Evolutionary conservation across 1,140 invertebrate genomes (phyloP).

Genomic region (Acromyrmex charruanus): DNA sequence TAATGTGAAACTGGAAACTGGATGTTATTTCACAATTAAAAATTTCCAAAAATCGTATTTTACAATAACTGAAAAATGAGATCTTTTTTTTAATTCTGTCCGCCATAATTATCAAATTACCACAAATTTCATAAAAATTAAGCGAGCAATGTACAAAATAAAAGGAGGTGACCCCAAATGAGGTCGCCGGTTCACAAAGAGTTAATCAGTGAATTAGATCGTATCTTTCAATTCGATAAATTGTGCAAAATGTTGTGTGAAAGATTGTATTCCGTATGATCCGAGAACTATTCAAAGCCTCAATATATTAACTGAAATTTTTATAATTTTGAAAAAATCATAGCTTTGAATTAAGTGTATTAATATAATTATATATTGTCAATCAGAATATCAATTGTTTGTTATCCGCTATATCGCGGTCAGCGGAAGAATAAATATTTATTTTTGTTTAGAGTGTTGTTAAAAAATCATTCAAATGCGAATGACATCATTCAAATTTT

Average conservation of each 20-base stretch:
- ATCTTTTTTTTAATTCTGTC: too few relatives aligned
- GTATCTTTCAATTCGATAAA: neutral
- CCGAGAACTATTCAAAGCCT: neutral
- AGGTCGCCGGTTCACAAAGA: too few relatives aligned
- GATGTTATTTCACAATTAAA: too few relatives aligned
- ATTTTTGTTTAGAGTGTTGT: slow-evolving; percentile 7
- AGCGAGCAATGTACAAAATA: too few relatives aligned
- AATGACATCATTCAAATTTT: neutral
- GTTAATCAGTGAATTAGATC: neutral
- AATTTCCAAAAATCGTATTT: too few relatives aligned
- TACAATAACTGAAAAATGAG: too few relatives aligned
- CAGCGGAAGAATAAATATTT: slow-evolving; percentile 28
- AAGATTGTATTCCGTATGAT: neutral
- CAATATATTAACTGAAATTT: neutral
- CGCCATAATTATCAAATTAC: too few relatives aligned
- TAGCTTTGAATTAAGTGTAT: neutral
- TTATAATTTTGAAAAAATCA: neutral
- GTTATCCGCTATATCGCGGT: neutral
- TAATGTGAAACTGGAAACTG: too few relatives aligned
- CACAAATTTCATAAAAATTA: too few relatives aligned
- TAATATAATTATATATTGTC: neutral
- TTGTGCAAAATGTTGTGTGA: neutral
- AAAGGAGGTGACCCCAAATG: too few relatives aligned
- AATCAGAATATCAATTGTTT: slow-evolving; percentile 17
- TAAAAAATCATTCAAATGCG: neutral